These are phyloP conservation scores for Himantopus leucocephalus DNA, from an alignment of 2,113 vertebrate genomes.

Conservation along the genomic window DNA sequence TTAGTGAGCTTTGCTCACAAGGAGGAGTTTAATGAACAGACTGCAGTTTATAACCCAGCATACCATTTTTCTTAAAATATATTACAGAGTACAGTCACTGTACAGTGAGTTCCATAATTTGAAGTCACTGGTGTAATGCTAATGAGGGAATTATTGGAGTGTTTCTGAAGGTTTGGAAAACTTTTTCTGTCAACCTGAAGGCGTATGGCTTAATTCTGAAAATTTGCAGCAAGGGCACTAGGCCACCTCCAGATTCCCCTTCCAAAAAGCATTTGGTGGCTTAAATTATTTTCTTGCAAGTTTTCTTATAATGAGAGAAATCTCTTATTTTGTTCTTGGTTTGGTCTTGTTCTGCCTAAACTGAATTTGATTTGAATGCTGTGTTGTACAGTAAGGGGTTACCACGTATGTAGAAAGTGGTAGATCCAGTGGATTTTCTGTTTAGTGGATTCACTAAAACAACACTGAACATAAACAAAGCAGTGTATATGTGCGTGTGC, in stretches of 20 bases:
- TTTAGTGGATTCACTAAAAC: not conserved
- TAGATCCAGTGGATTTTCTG: not conserved
- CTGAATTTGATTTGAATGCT: not conserved
- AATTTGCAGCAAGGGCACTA: not conserved
- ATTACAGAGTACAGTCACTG: not conserved
- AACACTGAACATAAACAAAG: not conserved
- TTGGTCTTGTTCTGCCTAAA: not conserved
- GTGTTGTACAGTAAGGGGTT: not conserved
- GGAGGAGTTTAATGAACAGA: not conserved
- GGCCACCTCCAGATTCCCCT: not conserved
- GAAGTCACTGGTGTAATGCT: not conserved
- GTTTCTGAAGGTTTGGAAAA: not conserved
- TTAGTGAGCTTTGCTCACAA: not conserved
- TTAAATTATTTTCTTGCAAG: not conserved
- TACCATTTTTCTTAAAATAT: not conserved
- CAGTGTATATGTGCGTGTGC: not conserved
- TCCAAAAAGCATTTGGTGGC: not conserved
- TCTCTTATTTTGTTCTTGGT: not conserved
- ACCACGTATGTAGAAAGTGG: not conserved
- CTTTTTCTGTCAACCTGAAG: not conserved
- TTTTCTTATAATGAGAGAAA: not conserved
- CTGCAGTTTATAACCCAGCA: not conserved
- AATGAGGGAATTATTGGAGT: not conserved
- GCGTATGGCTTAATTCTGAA: not conserved
- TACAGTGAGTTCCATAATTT: not conserved